These are phyloP conservation scores for Leguminivora glycinivorella DNA, from an alignment of 1,140 invertebrate genomes.

Conservation along the genomic window DNA sequence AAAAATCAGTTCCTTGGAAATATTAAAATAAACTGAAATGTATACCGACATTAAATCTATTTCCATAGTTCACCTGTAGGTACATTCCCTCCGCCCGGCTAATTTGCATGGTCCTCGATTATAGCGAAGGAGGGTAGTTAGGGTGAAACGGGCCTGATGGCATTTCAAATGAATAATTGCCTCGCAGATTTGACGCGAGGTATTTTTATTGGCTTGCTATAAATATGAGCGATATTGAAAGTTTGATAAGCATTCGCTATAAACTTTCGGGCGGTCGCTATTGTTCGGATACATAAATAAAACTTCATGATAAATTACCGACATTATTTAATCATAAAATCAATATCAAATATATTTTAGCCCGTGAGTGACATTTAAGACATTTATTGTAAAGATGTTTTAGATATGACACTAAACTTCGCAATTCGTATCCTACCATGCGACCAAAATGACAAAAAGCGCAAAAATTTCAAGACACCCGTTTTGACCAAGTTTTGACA, in stretches of 20 bases:
- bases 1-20: background rate
- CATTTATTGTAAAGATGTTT: too few species aligned
- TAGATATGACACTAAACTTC: too few species aligned
- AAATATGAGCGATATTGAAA: conserved; percentile 59
- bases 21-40: background rate
- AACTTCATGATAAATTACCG: background rate
- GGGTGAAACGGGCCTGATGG: conserved; percentile 54
- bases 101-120: conserved; percentile 31
- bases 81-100: conserved; percentile 17
- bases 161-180: conserved; percentile 74
- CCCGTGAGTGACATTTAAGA: too few species aligned
- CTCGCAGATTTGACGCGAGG: conserved; percentile 66
- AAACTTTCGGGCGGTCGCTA: conserved; percentile 33
- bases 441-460: too few species aligned
- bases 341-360: too few species aligned
- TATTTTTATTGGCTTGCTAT: conserved; percentile 68
- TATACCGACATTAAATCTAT: background rate
- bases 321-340: too few species aligned
- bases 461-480: too few species aligned
- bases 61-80: conserved; percentile 25
- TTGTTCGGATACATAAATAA: background rate
- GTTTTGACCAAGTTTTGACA: too few species aligned
- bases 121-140: conserved; percentile 36
- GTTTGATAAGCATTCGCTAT: conserved; percentile 43
- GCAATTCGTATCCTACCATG: too few species aligned